Evolutionary conservation across 2,888 invertebrate species (phyloP).

Genomic region (Scaptomyza tumidula): DNA sequence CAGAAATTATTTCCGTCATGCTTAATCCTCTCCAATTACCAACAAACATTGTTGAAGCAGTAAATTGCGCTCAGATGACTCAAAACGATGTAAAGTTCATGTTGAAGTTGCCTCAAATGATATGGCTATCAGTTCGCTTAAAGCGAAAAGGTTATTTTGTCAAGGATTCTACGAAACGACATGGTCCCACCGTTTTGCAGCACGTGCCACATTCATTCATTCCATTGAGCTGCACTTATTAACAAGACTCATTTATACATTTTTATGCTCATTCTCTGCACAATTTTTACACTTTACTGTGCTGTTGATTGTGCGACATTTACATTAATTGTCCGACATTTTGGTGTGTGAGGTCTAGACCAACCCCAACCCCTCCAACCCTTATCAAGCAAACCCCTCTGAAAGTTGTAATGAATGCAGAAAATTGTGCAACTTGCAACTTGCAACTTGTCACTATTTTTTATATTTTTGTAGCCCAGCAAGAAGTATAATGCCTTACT

Average conservation of each 20-base stretch:
- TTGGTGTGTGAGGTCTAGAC: constrained; percentile 39
- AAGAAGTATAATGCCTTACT: constrained; percentile 70
- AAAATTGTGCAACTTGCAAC: constrained; percentile 33
- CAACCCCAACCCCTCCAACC: no score
- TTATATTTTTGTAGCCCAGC: background rate
- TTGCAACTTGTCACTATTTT: constrained; percentile 14
- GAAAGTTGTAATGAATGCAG: constrained; percentile 44
- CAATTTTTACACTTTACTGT: constrained; percentile 25
- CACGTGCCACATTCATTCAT: constrained; percentile 29
- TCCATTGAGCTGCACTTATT: constrained; percentile 50
- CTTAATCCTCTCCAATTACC: constrained; percentile 57
- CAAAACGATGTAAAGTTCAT: constrained; percentile 4
- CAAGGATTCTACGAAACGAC: background rate
- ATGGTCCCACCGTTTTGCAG: constrained; percentile 4
- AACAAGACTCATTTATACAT: constrained; percentile 18
- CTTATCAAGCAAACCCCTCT: background rate
- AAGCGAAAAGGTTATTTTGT: background rate
- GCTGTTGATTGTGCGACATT: constrained; percentile 67
- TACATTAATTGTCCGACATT: constrained; percentile 71
- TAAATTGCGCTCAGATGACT: constrained; percentile 12
- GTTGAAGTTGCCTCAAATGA: background rate
- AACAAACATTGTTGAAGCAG: constrained; percentile 34
- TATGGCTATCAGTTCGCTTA: constrained; percentile 1
- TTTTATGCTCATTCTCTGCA: background rate
- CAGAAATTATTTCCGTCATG: constrained; percentile 10